Evolutionary conservation across 2,888 invertebrate genomes (phyloP).

Genomic region (Brachypterus glaber): DNA sequence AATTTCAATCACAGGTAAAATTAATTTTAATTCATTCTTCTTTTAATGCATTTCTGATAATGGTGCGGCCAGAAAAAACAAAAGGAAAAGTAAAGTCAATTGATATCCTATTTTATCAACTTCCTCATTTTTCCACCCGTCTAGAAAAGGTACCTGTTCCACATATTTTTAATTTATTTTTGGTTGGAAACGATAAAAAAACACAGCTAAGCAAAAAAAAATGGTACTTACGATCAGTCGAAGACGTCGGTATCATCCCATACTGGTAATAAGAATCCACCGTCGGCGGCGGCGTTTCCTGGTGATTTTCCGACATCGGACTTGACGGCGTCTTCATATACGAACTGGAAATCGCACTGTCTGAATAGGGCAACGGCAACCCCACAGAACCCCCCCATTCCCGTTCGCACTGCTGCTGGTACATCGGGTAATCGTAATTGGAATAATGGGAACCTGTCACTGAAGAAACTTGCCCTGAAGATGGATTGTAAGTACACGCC

Average conservation of each 20-base stretch:
- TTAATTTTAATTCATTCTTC: too few species aligned
- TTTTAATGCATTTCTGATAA: too few species aligned
- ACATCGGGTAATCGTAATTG: slow-evolving; percentile 36
- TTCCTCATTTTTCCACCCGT: too few species aligned
- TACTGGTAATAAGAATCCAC: slow-evolving; percentile 38
- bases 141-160: too few species aligned
- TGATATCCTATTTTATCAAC: too few species aligned
- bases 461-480: slow-evolving; percentile 32
- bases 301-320: slow-evolving; percentile 35
- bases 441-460: slow-evolving; percentile 29
- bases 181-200: background rate
- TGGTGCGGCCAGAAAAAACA: too few species aligned
- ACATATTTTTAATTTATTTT: too few species aligned
- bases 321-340: slow-evolving; percentile 40
- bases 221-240: slow-evolving; percentile 31
- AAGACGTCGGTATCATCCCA: slow-evolving; percentile 30
- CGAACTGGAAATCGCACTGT: slow-evolving; percentile 27
- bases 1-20: too few species aligned
- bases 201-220: slow-evolving; percentile 5
- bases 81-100: too few species aligned
- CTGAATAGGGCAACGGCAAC: slow-evolving; percentile 31
- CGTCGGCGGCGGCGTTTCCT: slow-evolving; percentile 36
- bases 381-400: slow-evolving; percentile 31
- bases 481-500: slow-evolving; percentile 32
- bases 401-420: slow-evolving; percentile 34